Percentiles rank a stretch among this genome's conserved stretches.
phyloP scores from a whole-genome alignment of 2,113 vertebrate genomes.

The Neodontobutis hainanensis region DNA sequence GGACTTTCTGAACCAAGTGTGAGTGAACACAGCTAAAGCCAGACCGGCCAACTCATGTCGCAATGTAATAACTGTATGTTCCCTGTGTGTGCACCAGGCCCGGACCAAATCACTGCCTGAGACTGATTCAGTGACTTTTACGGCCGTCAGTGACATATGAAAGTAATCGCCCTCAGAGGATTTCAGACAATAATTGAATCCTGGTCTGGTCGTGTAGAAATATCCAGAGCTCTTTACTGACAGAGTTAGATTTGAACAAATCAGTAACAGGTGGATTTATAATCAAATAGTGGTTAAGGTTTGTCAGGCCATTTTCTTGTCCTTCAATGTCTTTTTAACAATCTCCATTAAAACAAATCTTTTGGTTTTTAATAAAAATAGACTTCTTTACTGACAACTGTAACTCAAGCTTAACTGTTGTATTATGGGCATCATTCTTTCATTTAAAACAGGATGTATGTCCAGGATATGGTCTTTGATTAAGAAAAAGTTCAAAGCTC shows the following conservation, averaged over 20 bases:
- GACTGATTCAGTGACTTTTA: constrained; percentile 37
- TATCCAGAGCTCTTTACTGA: constrained; percentile 40
- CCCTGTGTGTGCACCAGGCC: constrained; percentile 32
- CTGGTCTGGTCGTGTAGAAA: constrained; percentile 41
- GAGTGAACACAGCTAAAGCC: constrained; percentile 8
- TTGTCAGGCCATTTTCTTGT: too few species aligned
- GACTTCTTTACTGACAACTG: too few species aligned
- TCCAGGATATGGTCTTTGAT: too few species aligned
- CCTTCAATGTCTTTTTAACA: neutral
- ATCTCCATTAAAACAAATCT: too few species aligned
- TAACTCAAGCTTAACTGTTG: too few species aligned
- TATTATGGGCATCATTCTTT: too few species aligned
- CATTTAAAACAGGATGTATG: too few species aligned
- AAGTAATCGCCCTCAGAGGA: constrained; percentile 23
- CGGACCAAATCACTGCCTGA: constrained; percentile 36
- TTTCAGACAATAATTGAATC: constrained; percentile 28
- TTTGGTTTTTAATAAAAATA: too few species aligned
- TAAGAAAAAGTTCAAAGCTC: too few species aligned
- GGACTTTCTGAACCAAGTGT: constrained; percentile 33
- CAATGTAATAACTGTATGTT: constrained; percentile 60
- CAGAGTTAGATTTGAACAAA: constrained; percentile 24
- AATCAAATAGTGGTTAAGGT: too few species aligned
- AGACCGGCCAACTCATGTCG: constrained; percentile 34
- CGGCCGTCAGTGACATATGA: neutral
- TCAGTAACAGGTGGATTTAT: neutral